phyloP scores from a whole-genome alignment of 2,888 invertebrate species.

The Apeira syringaria region DNA sequence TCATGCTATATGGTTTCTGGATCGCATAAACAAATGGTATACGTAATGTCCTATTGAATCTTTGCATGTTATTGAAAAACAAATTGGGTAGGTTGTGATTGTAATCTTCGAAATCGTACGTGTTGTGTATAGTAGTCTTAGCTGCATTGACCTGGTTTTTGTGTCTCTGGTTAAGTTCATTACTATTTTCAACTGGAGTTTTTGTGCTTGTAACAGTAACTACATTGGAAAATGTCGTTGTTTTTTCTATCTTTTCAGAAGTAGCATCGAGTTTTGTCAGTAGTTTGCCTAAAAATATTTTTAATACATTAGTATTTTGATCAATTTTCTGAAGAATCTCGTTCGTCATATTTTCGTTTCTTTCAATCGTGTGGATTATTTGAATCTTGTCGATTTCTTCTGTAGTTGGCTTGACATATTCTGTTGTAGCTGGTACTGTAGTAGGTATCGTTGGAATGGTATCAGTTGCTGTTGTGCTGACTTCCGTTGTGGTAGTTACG shows the following conservation, averaged over 20 bases:
- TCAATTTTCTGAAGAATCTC: conserved; percentile 64
- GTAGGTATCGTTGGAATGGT: conserved; percentile 27
- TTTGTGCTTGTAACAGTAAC: too few species aligned
- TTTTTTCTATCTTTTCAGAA: background rate
- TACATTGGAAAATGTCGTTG: too few species aligned
- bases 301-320: conserved; percentile 57
- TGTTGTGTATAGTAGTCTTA: conserved; percentile 1
- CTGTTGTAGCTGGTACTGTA: conserved; percentile 12
- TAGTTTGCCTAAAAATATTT: conserved; percentile 55
- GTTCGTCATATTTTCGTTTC: conserved; percentile 57
- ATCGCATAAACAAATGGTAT: conserved; percentile 54
- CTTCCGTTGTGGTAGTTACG: background rate
- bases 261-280: conserved; percentile 35
- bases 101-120: conserved; percentile 13
- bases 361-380: conserved; percentile 45
- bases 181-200: background rate
- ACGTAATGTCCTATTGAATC: conserved; percentile 26
- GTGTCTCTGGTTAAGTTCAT: background rate
- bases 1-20: conserved; percentile 36
- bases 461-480: conserved; percentile 11
- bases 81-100: conserved; percentile 17
- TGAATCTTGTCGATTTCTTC: conserved; percentile 24
- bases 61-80: conserved; percentile 14
- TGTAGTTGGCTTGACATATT: conserved; percentile 17
- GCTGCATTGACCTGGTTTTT: background rate